Percentiles rank a stretch among this genome's conserved stretches.
Conservation (phyloP, 2,888 invertebrate species). For the Drosophila robusta region DNA sequence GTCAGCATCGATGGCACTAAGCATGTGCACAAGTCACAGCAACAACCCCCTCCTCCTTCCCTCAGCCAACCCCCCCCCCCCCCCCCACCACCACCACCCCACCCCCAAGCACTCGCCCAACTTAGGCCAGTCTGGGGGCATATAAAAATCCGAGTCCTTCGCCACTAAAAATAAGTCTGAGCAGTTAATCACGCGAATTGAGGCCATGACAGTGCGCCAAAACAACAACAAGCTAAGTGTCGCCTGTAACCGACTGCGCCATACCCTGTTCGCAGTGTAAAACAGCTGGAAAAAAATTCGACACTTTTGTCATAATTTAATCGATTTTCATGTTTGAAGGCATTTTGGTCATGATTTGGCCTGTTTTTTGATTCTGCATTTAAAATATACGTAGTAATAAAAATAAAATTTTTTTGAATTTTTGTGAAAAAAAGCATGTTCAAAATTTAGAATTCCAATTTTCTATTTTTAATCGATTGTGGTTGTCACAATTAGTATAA, state of each 20-base stretch:
- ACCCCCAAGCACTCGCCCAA: background rate
- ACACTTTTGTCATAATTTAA: too few species aligned
- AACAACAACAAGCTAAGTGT: constrained; percentile 1
- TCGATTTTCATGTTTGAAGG: too few species aligned
- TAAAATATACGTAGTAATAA: too few species aligned
- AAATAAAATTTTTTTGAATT: too few species aligned
- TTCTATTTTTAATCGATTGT: too few species aligned
- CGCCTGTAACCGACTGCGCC: background rate
- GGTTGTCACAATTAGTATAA: too few species aligned
- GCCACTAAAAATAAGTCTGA: constrained; percentile 50
- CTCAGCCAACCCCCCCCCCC: background rate
- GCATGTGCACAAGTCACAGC: constrained; percentile 16
- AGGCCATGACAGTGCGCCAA: constrained; percentile 26
- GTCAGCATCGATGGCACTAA: constrained; percentile 42
- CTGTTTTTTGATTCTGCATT: too few species aligned
- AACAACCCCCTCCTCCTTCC: background rate
- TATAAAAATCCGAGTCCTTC: constrained; percentile 16
- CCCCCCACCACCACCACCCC: background rate
- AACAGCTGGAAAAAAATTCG: too few species aligned
- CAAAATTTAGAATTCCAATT: too few species aligned
- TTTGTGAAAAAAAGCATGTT: too few species aligned
- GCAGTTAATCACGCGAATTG: constrained; percentile 70
- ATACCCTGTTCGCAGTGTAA: constrained; percentile 1
- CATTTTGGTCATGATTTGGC: too few species aligned
- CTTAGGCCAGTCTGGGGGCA: background rate